Base-by-base conservation (phyloP, 2,113 vertebrate species). In the Nothoprocta pentlandii region DNA sequence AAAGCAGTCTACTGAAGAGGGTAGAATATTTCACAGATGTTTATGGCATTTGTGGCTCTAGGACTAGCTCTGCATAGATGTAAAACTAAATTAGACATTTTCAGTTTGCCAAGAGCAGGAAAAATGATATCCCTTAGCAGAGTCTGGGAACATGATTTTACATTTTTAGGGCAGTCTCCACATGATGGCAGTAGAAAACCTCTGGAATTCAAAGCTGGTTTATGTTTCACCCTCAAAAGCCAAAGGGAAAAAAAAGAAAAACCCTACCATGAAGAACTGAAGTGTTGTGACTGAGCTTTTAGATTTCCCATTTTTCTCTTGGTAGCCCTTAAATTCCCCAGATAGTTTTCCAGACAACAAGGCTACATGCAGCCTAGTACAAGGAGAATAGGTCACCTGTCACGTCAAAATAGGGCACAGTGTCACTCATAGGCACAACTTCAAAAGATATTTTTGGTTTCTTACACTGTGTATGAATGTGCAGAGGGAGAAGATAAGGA, bases 151-250 rank as follows among this genome's bases (percentile, higher is more conserved):
- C 66, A 76, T 1, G 20, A 3, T 19, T 71, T 44, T 62, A 69
- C 8, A 8, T 10, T 53, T 74, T 3, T 16, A 86, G 77, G 23
- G 79, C 39, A 70, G 80, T 87, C n/a, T 94, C 96, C 97, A 97
- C 92, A 93, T 20, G 96, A 96, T 96, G 96, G 96, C 97, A 96
- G 96, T 96, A 97, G 94, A 96, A 95, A 86, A 46, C 94, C 80
- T 96, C 77, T 66, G 76, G 69, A 97, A 95, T 54, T 84, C 51
- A 77, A 67, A 74, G 26, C 63, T 68, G 32, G 70, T 59, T 70
- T 79, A 30, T 82, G 28, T 86, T 95, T 93, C 87, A 42, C 85
- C 75, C 90, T 95, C 92, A 71, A 70, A 94, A 96, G 49, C 77
- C 58, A 59, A 61, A 87, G 66, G 26, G 47, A 83, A 69, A 78